phyloP scores from a whole-genome alignment of 2,888 invertebrate genomes.

The Gastrophysa polygoni region DNA sequence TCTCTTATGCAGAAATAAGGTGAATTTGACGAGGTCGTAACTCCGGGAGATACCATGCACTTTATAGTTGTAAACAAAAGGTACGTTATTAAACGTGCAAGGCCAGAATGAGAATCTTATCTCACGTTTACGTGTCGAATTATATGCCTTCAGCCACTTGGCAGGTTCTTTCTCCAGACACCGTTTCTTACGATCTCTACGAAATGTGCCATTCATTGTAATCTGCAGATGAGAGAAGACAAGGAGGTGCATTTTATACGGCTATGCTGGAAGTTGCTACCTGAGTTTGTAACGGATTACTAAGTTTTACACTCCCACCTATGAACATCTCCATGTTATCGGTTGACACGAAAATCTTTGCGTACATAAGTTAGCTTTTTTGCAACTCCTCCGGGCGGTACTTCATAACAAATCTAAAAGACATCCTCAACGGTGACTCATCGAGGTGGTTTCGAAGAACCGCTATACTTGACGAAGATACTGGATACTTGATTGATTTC shows the following conservation, averaged over 20 bases:
- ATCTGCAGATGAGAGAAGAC: background rate
- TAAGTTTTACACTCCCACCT: no score
- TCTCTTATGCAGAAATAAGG: conserved; percentile 3
- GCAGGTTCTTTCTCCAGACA: conserved; percentile 15
- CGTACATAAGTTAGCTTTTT: no score
- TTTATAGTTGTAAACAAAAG: conserved; percentile 44
- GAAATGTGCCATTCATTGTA: background rate
- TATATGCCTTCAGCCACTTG: conserved; percentile 21
- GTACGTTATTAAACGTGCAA: conserved; percentile 37
- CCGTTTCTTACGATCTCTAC: background rate
- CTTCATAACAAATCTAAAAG: no score
- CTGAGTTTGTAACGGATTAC: background rate
- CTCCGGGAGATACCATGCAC: conserved; percentile 21
- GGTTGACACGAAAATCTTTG: no score
- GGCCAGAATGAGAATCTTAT: conserved; percentile 42
- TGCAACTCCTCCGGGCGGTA: no score
- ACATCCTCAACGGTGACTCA: no score
- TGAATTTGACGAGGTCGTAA: conserved; percentile 12
- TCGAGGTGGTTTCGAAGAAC: no score
- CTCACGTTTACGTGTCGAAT: conserved; percentile 40
- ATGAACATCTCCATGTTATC: no score
- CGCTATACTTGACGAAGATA: no score
- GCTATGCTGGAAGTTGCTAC: background rate
- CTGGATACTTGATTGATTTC: no score
- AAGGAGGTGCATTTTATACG: background rate